phyloP scores from a whole-genome alignment of 2,888 invertebrate species.

The Autographa pulchrina region DNA sequence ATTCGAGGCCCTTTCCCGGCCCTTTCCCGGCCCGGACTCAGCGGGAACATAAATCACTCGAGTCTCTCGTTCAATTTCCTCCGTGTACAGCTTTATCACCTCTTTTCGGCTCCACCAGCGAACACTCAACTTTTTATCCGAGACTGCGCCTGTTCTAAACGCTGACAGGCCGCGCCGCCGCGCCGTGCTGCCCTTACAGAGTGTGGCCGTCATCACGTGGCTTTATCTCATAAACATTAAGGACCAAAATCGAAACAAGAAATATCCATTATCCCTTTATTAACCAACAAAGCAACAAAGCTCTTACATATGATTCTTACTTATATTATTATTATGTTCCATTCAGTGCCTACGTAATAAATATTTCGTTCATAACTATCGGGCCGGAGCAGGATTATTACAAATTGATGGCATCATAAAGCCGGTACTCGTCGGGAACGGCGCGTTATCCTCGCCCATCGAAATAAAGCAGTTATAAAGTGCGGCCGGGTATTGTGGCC shows the following conservation, averaged over 20 bases:
- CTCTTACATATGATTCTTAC: background rate
- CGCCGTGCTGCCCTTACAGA: background rate
- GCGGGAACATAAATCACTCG: constrained; percentile 13
- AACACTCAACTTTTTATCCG: constrained; percentile 20
- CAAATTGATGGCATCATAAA: constrained; percentile 36
- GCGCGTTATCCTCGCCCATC: constrained; percentile 19
- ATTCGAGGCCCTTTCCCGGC: background rate
- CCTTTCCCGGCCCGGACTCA: background rate
- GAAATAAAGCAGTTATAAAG: constrained; percentile 11
- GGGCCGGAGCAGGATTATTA: constrained; percentile 30
- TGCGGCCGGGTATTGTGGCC: constrained; percentile 9
- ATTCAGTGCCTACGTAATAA: constrained; percentile 8
- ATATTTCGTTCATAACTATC: constrained; percentile 23
- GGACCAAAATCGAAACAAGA: too few species aligned
- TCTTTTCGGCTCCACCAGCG: constrained; percentile 17
- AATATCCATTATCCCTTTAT: too few species aligned
- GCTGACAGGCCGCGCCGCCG: background rate
- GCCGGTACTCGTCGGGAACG: background rate
- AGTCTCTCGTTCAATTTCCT: constrained; percentile 19
- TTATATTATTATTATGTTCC: background rate
- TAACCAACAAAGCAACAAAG: background rate
- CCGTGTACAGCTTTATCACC: constrained; percentile 23
- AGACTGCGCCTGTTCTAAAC: constrained; percentile 7
- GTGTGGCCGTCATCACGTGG: too few species aligned
- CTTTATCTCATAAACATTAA: background rate